Evolutionary conservation across 2,888 invertebrate genomes (phyloP), one percentile per base, ranked within the genome.

Genomic region (Agrilus cyanescens): DNA sequence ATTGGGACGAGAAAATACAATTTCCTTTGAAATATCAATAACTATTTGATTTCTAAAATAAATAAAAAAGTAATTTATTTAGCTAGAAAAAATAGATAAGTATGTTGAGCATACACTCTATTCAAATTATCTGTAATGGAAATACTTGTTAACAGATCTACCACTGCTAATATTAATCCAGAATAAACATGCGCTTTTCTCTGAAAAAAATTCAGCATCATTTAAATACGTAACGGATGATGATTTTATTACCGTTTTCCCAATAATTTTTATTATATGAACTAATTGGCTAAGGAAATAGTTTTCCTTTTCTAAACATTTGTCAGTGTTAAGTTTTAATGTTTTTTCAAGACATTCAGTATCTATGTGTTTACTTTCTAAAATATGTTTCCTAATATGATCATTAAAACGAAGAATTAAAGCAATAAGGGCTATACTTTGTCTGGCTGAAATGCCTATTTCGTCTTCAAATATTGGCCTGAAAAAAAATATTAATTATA

Each of bases 361-460:
- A 10, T 25, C 10, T 10, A 25, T 25, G 10, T 8, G 33, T n/a
- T 36, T 44, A 37, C 45, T 40, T 3, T 44, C 15, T n/a, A 54
- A 43, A 7, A 52, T 25, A 25, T 25, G 25, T 8, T 25, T 25
- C 4, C 10, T 10, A 4, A 25, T 25, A 30, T 25, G 10, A 10
- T 25, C 10, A 4, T 25, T 25, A 10, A 1, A 48, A 6, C 52
- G 56, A 32, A 61, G 40, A 14, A 59, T 45, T 47, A 53, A 52
- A 12, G 57, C 48, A 16, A 62, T 20, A 34, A 61, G 52, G 33
- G 52, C 47, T 16, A 62, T 29, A 14, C 54, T 43, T 47, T 58
- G 55, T 32, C 59, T 51, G 12, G 54, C 54, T 37, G 55, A 55
- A 35, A 56, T 48, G 4, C 59, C 63, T 33, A 60, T 49, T 54